phyloP scores from a whole-genome alignment of 1,140 invertebrate species.

The Caenorhabditis brenneri region DNA sequence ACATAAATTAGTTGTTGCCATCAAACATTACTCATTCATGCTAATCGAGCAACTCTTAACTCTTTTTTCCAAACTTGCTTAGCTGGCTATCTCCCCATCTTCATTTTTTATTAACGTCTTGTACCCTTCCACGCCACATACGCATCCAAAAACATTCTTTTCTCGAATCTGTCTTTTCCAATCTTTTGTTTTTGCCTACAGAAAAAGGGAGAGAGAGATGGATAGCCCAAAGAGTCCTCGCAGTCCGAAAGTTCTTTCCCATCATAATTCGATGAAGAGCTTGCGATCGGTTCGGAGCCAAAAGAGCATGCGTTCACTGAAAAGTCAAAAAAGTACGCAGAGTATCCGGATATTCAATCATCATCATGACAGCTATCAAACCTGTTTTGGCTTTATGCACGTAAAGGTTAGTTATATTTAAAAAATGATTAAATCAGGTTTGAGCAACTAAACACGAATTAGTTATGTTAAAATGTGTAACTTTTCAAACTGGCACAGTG shows the following conservation, averaged over 20 bases:
- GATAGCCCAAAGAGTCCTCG: constrained; percentile 40
- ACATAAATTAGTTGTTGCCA: constrained; percentile 7
- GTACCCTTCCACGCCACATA: constrained; percentile 2
- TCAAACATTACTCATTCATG: constrained; percentile 33
- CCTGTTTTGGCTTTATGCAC: constrained; percentile 37
- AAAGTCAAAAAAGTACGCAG: constrained; percentile 17
- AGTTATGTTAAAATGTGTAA: no score
- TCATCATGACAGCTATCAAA: constrained; percentile 22
- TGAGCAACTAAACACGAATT: no score
- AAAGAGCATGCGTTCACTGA: constrained; percentile 12
- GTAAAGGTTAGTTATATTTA: neutral
- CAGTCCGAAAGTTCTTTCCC: constrained; percentile 23
- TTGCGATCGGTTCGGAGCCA: neutral
- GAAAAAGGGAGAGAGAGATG: constrained; percentile 9
- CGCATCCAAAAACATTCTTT: neutral
- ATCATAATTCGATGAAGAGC: constrained; percentile 36
- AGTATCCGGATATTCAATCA: constrained; percentile 41
- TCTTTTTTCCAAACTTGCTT: neutral
- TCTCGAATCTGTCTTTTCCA: neutral
- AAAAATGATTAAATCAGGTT: no score
- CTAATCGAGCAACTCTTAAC: constrained; percentile 36
- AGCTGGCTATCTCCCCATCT: neutral
- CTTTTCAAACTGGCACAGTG: no score
- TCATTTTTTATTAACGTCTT: constrained; percentile 40
- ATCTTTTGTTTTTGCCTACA: constrained; percentile 4